phyloP scores from a whole-genome alignment of 1,140 invertebrate species.

The Nylanderia fulva region DNA sequence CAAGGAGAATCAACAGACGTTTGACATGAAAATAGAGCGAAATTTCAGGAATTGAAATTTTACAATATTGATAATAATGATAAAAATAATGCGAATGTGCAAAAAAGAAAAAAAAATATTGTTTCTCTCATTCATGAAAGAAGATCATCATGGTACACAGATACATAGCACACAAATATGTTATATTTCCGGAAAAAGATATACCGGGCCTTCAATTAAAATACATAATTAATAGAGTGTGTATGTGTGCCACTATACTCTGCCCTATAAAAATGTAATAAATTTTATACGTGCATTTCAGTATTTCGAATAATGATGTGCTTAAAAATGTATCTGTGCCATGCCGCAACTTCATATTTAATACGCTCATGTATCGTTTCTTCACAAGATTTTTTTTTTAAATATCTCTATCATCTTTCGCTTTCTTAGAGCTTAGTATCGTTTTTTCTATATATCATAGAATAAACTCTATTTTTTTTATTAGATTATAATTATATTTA shows the following conservation, averaged over 20 bases:
- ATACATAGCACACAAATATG: conserved; percentile 80
- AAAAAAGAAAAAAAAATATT: conserved; percentile 62
- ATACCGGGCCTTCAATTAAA: conserved; percentile 66
- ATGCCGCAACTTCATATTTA: conserved; percentile 75
- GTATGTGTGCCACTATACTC: conserved; percentile 76
- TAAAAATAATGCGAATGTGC: conserved; percentile 64
- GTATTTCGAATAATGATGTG: conserved; percentile 70
- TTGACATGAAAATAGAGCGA: conserved; percentile 83
- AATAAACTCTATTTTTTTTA: conserved; percentile 53
- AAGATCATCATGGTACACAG: conserved; percentile 81
- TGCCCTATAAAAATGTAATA: conserved; percentile 59
- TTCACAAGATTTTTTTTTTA: conserved; percentile 65
- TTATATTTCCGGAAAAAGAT: conserved; percentile 57
- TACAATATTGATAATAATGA: conserved; percentile 38
- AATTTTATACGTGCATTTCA: conserved; percentile 61
- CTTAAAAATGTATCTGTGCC: conserved; percentile 83
- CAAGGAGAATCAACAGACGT: conserved; percentile 81
- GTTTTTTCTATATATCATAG: conserved; percentile 64
- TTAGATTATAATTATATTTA: conserved; percentile 55
- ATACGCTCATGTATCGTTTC: conserved; percentile 68
- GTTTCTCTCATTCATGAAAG: conserved; percentile 69
- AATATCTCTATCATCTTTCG: conserved; percentile 66
- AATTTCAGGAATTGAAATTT: conserved; percentile 71
- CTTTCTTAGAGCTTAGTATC: conserved; percentile 72
- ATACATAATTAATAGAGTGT: conserved; percentile 72